Evolutionary conservation across 2,113 vertebrate species (phyloP), one percentile per base, ranked within the genome.

Genomic region (Serilophus lunatus): DNA sequence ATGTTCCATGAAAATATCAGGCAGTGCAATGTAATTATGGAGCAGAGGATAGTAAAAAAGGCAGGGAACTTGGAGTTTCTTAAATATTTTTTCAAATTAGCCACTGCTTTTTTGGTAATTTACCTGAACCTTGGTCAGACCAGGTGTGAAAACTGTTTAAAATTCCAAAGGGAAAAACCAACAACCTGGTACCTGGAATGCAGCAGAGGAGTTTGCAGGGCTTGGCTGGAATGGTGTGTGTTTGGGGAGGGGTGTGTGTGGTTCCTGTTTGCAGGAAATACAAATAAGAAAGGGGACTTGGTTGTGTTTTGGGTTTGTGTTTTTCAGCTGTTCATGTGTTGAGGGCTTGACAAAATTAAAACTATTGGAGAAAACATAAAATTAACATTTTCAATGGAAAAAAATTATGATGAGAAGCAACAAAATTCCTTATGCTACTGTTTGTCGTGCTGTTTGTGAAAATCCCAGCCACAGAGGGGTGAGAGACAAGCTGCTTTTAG

Each of bases 1-100:
- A 99, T 99, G 99, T 99, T 98, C 98, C 99, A 98, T 99, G 99
- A 99, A 99, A 99, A 99, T 99, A 99, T 98, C 98, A 98, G 98
- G 96, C 98, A 98, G 97, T 97, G 98, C 98, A 98, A 98, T 99
- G 98, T 99, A 99, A 99, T 99, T 99, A 99, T 98, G 98, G 98
- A 98, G 98, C 98, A 98, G 97, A 96, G 97, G 96, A 95, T 97
- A 96, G 98, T 96, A 98, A 98, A 98, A 98, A 97, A 97, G 96
- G 97, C 95, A 97, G 96, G 97, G 88, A 98, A 98, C 97, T 98
- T 94, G 95, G 97, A 98, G 96, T 97, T 97, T 96, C 98, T 98
- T 97, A 97, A 97, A 96, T 97, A 97, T 98, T 97, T 94, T 97
- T 97, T 98, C 93, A 97, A 98, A 98, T 98, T 98, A 98, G 97